phyloP scores from a whole-genome alignment of 2,797 vertebrate genomes.

The Taenioides sp. region DNA sequence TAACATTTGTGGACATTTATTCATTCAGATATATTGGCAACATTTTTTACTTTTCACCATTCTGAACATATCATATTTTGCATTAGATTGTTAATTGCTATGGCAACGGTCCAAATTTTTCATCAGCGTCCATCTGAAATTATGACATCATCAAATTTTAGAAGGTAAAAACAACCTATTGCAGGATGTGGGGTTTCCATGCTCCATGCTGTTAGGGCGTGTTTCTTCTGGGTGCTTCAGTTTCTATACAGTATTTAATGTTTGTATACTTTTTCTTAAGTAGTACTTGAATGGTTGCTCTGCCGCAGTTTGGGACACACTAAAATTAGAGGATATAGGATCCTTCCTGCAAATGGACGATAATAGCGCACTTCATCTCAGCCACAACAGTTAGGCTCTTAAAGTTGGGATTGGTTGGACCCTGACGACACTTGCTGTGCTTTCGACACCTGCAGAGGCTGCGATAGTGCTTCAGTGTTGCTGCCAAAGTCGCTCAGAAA shows the following conservation, averaged over 20 bases:
- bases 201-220: background rate
- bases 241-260: background rate
- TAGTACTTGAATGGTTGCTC: background rate
- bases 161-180: background rate
- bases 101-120: no score
- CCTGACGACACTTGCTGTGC: constrained; percentile 38
- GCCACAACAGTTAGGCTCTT: constrained; percentile 24
- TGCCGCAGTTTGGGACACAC: background rate
- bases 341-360: constrained; percentile 24
- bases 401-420: constrained; percentile 29
- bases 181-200: background rate
- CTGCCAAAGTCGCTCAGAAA: constrained; percentile 41
- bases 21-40: no score
- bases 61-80: no score
- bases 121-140: no score
- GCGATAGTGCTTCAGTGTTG: constrained; percentile 43
- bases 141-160: background rate
- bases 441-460: constrained; percentile 52
- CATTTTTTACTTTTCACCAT: no score
- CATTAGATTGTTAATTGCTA: no score
- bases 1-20: no score
- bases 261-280: background rate
- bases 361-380: constrained; percentile 28
- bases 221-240: background rate
- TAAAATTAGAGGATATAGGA: constrained; percentile 31